Evolutionary conservation across 2,113 vertebrate genomes (phyloP).

Genomic region (Zeus faber): DNA sequence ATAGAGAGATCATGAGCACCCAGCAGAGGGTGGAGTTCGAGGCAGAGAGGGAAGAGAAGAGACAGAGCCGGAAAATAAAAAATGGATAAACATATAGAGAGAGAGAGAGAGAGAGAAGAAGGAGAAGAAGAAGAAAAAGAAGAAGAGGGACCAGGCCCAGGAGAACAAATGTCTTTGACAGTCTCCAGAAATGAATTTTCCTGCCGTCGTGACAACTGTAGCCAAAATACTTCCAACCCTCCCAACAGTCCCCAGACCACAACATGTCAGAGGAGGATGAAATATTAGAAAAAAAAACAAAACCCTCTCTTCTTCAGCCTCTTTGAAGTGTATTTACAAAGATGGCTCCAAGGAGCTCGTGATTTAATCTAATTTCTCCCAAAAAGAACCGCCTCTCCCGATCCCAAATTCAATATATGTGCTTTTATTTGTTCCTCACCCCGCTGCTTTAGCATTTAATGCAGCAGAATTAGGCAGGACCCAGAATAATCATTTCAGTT

Average conservation of each 20-base stretch:
- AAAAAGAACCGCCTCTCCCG: too few species aligned
- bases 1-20: too few species aligned
- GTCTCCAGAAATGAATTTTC: conserved; percentile 61
- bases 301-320: conserved; percentile 15
- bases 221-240: conserved; percentile 53
- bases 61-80: conserved; percentile 13
- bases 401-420: too few species aligned
- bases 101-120: neutral
- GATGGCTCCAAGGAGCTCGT: too few species aligned
- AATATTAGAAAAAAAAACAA: conserved; percentile 37
- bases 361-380: too few species aligned
- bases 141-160: conserved; percentile 19
- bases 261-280: conserved; percentile 43
- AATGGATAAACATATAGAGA: too few species aligned
- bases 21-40: neutral
- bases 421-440: neutral
- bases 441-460: too few species aligned
- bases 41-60: neutral
- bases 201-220: conserved; percentile 51
- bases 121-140: neutral
- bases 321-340: conserved; percentile 32
- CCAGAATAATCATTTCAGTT: too few species aligned
- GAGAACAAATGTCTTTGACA: conserved; percentile 62
- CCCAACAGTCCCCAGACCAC: conserved; percentile 49
- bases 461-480: too few species aligned